These are phyloP conservation scores for Chanos chanos DNA, from an alignment of 2,797 vertebrate genomes.

Conservation along the genomic window DNA sequence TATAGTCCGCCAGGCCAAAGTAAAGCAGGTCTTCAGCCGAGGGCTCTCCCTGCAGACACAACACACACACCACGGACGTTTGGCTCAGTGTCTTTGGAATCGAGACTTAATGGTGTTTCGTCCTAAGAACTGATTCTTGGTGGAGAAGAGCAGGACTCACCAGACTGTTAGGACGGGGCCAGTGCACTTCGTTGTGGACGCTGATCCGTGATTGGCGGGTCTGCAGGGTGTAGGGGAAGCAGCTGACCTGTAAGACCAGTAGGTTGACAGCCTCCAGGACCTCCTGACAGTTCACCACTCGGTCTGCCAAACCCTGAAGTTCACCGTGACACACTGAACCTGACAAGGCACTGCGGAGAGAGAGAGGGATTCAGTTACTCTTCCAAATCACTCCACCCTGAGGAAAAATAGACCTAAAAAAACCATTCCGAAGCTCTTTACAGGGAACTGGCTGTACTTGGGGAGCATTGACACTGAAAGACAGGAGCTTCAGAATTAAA, in stretches of 20 bases:
- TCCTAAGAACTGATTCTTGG: neutral
- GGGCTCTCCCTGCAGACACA: slow-evolving; percentile 73
- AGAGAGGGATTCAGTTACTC: too few species aligned
- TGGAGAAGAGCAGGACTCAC: slow-evolving; percentile 67
- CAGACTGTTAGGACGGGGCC: slow-evolving; percentile 75
- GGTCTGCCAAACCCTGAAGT: slow-evolving; percentile 90
- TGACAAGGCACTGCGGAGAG: slow-evolving; percentile 77
- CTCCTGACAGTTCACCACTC: slow-evolving; percentile 94
- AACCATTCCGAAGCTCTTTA: too few species aligned
- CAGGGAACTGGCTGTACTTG: too few species aligned
- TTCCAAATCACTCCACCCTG: too few species aligned
- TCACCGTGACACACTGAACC: slow-evolving; percentile 91
- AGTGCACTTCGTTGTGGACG: slow-evolving; percentile 90
- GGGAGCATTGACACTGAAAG: too few species aligned
- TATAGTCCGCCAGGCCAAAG: slow-evolving; percentile 93
- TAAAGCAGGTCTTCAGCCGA: slow-evolving; percentile 79
- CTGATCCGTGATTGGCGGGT: slow-evolving; percentile 91
- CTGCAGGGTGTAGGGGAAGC: slow-evolving; percentile 92
- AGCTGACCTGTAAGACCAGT: slow-evolving; percentile 96
- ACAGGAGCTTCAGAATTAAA: too few species aligned
- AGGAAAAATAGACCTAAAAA: too few species aligned
- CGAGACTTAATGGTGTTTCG: too few species aligned
- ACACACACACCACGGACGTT: neutral
- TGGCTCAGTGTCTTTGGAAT: neutral
- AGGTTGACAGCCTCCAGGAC: slow-evolving; percentile 93